Base-by-base conservation (phyloP, 2,888 invertebrate genomes). In the Ectobius pallidus region DNA sequence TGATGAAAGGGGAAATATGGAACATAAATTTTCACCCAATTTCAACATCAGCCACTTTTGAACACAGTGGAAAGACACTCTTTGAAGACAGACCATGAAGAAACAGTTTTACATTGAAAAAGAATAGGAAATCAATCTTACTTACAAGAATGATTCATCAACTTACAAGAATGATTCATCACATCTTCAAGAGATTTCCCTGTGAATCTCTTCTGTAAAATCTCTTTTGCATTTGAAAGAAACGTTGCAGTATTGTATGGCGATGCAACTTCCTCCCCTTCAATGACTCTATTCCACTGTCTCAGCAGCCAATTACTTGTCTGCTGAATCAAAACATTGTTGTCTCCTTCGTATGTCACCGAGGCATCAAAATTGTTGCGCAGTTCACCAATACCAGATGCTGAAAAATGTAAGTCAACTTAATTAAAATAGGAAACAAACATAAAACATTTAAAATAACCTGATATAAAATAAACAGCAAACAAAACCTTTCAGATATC, bases 261-360 rank as follows among this genome's bases (percentile, higher is more conserved):
- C 9, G 84, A 79, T 20, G 63, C 34, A 78, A 78, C 74, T 18
- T 63, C 39, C 3, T 63, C 69, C 16, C 52, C 72, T 1, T 63
- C 49, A 3, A 69, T 25, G n/a, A 58, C 62, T 25, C 20, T 44
- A 25, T 52, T 32, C 76, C 77, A 79, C 44, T 82, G 78, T 6
- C 80, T 78, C 52, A 87, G 77, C 18, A 96, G 84, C 91, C 94
- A 96, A 84, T 96, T 96, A 79, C 93, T 93, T 0, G 94, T 91
- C 83, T 96, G 96, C 80, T 96, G 96, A 0, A 92, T 88, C 2
- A 97, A 85, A 25, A 97, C 96, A 83, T 94, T 96, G 84, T 97
- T 97, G 84, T 97, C 96, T 0, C 97, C 96, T 82, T 97, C 97
- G 82, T 95, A 96, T 0, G 97, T 97, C 71, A 94, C 92, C 49